Conservation (phyloP, 2,888 invertebrate genomes). For the Chironomus riparius region DNA sequence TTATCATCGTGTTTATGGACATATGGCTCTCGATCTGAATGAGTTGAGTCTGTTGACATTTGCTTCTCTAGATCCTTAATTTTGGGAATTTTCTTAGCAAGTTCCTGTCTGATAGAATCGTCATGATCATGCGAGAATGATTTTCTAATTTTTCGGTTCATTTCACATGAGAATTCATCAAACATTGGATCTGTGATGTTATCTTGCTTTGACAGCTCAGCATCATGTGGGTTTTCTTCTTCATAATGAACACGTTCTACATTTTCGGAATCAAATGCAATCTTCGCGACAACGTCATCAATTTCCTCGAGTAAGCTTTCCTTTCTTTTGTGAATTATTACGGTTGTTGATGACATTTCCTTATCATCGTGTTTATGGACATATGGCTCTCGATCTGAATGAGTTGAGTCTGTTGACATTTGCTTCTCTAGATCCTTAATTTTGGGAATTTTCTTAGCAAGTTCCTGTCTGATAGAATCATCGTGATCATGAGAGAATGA, state of each 20-base stretch:
- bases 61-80: background rate
- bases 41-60: background rate
- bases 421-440: background rate
- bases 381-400: background rate
- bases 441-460: background rate
- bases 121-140: background rate
- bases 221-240: background rate
- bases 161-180: constrained; percentile 4
- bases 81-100: background rate
- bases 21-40: background rate
- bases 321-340: too few relatives aligned
- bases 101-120: too few relatives aligned
- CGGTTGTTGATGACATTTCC: too few relatives aligned
- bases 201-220: background rate
- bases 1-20: too few relatives aligned
- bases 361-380: too few relatives aligned
- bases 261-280: background rate
- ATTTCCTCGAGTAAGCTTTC: too few relatives aligned
- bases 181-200: background rate
- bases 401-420: background rate
- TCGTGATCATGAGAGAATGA: background rate
- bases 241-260: background rate
- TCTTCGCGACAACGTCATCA: too few relatives aligned
- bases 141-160: background rate
- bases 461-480: background rate